Evolutionary conservation across 2,113 vertebrate species (phyloP).

Genomic region (Melanerpes formicivorus): DNA sequence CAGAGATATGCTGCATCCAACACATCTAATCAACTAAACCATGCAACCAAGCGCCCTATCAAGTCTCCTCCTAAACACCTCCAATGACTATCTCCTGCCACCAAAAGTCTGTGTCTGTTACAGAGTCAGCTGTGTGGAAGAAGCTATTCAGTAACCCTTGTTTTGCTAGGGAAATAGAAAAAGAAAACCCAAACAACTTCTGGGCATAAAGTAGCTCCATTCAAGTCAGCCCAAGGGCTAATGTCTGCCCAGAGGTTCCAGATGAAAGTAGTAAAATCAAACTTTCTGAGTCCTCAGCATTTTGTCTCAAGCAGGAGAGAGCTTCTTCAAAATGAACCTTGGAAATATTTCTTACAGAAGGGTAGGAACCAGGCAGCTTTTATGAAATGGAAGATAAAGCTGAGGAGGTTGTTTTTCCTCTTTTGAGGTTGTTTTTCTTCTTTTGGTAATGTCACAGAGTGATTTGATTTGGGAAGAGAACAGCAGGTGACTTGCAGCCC

Average conservation of each 20-base stretch:
- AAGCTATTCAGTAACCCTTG: background rate
- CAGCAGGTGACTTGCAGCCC: background rate
- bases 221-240: constrained; percentile 15
- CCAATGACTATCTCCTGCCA: background rate
- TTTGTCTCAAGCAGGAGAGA: constrained; percentile 16
- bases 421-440: background rate
- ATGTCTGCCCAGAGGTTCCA: constrained; percentile 25
- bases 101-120: background rate
- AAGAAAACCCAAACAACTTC: background rate
- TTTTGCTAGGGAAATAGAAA: background rate
- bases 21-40: too few species aligned
- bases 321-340: constrained; percentile 13
- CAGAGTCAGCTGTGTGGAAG: background rate
- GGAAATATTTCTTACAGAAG: constrained; percentile 14
- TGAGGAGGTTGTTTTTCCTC: background rate
- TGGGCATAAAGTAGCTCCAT: background rate
- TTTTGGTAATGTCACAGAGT: background rate
- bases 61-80: too few species aligned
- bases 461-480: background rate
- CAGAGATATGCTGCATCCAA: too few species aligned
- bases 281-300: constrained; percentile 37
- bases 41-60: too few species aligned
- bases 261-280: constrained; percentile 48
- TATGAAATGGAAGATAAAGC: constrained; percentile 8
- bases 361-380: background rate